phyloP scores from a whole-genome alignment of 2,113 vertebrate species.

The Ictalurus punctatus region DNA sequence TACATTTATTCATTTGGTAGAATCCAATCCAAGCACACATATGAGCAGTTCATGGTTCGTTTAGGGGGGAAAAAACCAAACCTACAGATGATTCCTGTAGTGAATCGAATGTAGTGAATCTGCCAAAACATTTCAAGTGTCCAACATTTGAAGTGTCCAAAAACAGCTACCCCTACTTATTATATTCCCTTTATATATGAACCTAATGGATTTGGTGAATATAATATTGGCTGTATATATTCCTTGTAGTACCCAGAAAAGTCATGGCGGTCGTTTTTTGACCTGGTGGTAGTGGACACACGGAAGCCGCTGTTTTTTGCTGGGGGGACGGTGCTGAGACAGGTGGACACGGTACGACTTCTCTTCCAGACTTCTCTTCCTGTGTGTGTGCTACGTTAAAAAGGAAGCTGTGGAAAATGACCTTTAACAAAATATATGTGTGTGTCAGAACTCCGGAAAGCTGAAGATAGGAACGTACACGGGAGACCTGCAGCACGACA shows the following conservation, averaged over 20 bases:
- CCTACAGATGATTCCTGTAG: no score
- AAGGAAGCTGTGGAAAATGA: not conserved
- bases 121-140: not conserved
- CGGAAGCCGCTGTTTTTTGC: constrained; percentile 82
- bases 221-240: not conserved
- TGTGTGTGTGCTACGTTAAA: not conserved
- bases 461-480: constrained; percentile 83
- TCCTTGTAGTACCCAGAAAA: constrained; percentile 19
- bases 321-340: constrained; percentile 79
- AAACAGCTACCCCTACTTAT: not conserved
- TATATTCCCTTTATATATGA: not conserved
- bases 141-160: not conserved
- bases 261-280: constrained; percentile 78
- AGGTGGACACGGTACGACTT: constrained; percentile 77
- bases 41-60: no score
- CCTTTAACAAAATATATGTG: not conserved
- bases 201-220: not conserved
- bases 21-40: not conserved
- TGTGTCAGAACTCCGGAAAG: constrained; percentile 77
- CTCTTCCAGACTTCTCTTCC: not conserved
- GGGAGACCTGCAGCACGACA: constrained; percentile 77
- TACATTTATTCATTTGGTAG: not conserved
- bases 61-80: no score
- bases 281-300: constrained; percentile 83
- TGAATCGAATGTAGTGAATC: no score